Conservation (phyloP, 2,888 invertebrate genomes). For the Nephrotoma guestfalica region DNA sequence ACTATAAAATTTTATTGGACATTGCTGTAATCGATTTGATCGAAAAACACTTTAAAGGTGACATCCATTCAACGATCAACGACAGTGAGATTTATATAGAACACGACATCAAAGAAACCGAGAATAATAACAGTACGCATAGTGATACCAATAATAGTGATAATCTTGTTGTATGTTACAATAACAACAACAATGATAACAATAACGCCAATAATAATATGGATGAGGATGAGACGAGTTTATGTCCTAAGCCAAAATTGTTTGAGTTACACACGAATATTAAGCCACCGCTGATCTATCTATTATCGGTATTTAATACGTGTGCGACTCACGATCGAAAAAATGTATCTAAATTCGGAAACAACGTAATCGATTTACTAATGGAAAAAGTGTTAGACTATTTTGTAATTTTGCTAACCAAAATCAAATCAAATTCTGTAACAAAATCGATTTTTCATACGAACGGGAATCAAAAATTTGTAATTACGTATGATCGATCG, state of each 20-base stretch:
- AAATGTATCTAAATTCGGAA: background rate
- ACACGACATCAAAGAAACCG: background rate
- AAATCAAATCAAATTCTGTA: background rate
- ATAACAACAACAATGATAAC: background rate
- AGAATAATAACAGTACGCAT: background rate
- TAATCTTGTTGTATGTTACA: background rate
- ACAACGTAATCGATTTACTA: background rate
- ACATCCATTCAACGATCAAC: background rate
- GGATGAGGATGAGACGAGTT: background rate
- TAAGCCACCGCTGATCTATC: background rate
- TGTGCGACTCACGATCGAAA: background rate
- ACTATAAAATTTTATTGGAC: background rate
- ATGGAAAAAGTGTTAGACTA: background rate
- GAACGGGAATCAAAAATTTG: conserved; percentile 21
- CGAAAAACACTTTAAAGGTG: background rate
- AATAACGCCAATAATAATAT: background rate
- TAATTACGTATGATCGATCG: conserved; percentile 17
- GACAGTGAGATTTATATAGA: background rate
- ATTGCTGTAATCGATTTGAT: background rate
- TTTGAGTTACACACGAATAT: background rate
- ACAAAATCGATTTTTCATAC: background rate
- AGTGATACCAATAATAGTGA: background rate
- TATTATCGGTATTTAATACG: background rate
- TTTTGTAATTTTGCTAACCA: background rate
- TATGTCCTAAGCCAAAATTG: background rate